Base-by-base conservation (phyloP, 1,140 invertebrate genomes). In the Platyscapa corneri region DNA sequence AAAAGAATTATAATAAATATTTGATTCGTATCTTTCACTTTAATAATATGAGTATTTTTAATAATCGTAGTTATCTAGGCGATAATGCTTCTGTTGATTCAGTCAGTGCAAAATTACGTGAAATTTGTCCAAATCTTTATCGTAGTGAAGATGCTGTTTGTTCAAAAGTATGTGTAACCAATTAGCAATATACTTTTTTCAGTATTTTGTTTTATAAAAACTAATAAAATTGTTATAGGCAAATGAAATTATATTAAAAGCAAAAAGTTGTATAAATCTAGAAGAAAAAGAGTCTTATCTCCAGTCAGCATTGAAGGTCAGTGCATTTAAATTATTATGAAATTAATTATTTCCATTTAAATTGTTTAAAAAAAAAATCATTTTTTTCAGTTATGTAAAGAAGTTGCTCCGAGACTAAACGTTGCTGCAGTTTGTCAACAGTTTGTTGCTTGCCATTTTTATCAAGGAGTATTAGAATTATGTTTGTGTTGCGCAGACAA, bases 51-150 rank as follows among this genome's bases (percentile, higher is more conserved):
- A 76, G 78, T 81, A 70, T 76, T 87, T 60, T 85, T 86, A 79
- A n/a, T n/a, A n/a, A 85, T 89, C 87, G 74, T 86, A 94, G 97
- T 83, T 99, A 99, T 92, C 94, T 99, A 1, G 96, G 97, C 82
- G 99, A 99, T 91, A 98, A 98, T 93, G 98, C 98, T 0, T 97
- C 97, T 6, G 97, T 99, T 0, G 97, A 98, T 92, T 95, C 97
- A 0, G 97, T 99, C 56, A 99, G 97, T 86, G 93, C 94, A 30
- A 96, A 96, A 92, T 93, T 99, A n/a, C 94, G 98, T 77, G 96
- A 98, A 90, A 94, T 98, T 0, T 99, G 99, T 91, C 99, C 99
- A 0, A 97, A 96, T 89, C 94, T 99, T 1, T 99, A 99, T 90
- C 97, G 97, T 88, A 96, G 96, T 89, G 99, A 99, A 94, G 99